Evolutionary conservation across 2,797 vertebrate species (phyloP).

Genomic region (Austrolebias charrua): DNA sequence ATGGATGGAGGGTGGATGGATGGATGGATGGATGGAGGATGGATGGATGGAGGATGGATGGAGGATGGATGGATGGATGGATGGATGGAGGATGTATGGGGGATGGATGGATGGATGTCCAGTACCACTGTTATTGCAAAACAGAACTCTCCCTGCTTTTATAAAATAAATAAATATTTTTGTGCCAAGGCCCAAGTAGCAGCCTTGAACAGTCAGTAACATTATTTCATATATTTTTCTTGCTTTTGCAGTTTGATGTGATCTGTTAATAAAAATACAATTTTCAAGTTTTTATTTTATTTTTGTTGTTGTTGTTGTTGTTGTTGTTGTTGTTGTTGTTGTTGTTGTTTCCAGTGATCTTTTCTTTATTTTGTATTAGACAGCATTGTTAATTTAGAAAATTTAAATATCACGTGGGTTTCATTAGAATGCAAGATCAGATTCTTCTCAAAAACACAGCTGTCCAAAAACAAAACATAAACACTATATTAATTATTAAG

Average conservation of each 20-base stretch:
- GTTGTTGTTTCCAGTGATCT: too few relatives aligned
- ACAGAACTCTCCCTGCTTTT: conserved; percentile 20
- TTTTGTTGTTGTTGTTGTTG: too few relatives aligned
- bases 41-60: too few relatives aligned
- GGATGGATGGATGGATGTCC: too few relatives aligned
- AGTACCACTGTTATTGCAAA: conserved; percentile 20
- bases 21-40: too few relatives aligned
- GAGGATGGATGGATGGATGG: too few relatives aligned
- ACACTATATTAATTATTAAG: conserved; percentile 14
- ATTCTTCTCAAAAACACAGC: conserved; percentile 21
- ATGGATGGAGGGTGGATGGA: too few relatives aligned
- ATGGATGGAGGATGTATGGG: too few relatives aligned
- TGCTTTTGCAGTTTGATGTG: conserved; percentile 5
- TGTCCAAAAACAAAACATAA: conserved; percentile 21
- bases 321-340: too few relatives aligned
- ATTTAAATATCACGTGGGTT: conserved; percentile 26
- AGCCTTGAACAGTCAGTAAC: not conserved
- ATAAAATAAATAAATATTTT: conserved; percentile 5
- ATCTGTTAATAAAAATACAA: not conserved
- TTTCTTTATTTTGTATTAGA: too few relatives aligned
- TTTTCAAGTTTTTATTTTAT: too few relatives aligned
- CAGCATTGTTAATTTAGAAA: conserved; percentile 12
- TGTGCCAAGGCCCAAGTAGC: conserved; percentile 5
- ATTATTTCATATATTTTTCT: not conserved
- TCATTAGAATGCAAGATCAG: conserved; percentile 22